Base-by-base conservation (phyloP, 2,797 vertebrate species). In the Chlorospingus flavigularis region DNA sequence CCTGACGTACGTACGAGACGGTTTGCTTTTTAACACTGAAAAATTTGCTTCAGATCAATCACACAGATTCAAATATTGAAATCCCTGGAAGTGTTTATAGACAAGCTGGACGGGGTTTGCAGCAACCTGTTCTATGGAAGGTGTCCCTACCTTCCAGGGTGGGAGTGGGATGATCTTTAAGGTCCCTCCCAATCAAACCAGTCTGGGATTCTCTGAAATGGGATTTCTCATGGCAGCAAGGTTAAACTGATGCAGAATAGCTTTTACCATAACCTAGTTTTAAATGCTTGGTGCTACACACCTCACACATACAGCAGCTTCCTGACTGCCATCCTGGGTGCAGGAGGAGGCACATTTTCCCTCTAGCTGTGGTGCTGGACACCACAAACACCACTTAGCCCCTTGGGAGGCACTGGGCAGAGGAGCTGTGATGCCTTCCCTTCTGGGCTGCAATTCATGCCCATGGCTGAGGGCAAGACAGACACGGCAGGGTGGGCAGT, bases 361-460 rank as follows among this genome's bases (percentile, higher is more conserved):
- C 48, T 73, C 60, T 37, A 55, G 78, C 68, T 37, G 9, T 7
- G 17, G 18, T 30, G 60, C 60, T 67, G 43, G 26, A 83, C 53
- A 20, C 18, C 35, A 35, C 53, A 78, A 42, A 33, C 7, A 28
- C 42, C 21, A 15, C 8, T 63, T 2, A 65, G 28, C 10, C 54
- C 5, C 4, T 8, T 20, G 57, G 16, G 31, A 88, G 55, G 25
- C 42, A 5, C 26, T 1, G 1, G 0, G 2, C 33, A 43, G 72
- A 53, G 72, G 17, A 81, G 57, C 16, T 10, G 0, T 1, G 45
- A 12, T 43, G 28, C 37, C 7, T 78, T 17, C 43, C 33, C 40
- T 81, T 33, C 66, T 28, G 20, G 35, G 19, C 62, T 66, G 40
- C 8, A 7, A 7, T 17, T 12, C 54, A 8, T 33, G 47, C 14